phyloP scores from a whole-genome alignment of 2,113 vertebrate species.

The Cheilinus undulatus region DNA sequence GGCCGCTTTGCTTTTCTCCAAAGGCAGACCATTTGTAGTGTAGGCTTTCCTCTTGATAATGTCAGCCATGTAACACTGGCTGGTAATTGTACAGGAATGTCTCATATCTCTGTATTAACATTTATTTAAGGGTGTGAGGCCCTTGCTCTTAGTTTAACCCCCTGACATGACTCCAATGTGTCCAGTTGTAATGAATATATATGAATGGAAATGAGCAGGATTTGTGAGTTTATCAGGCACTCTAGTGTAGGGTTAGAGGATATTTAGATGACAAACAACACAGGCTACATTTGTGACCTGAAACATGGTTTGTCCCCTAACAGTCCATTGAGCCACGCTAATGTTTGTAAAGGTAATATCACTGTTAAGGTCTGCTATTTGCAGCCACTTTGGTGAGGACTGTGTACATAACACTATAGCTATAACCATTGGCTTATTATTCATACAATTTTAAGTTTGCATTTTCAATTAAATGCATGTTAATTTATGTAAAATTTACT shows the following conservation, averaged over 20 bases:
- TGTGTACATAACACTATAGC: neutral
- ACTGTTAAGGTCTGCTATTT: slow-evolving; percentile 1
- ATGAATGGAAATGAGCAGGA: slow-evolving; percentile 15
- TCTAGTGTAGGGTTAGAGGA: neutral
- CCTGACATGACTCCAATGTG: slow-evolving; percentile 36
- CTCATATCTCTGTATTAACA: slow-evolving; percentile 75
- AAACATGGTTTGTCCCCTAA: slow-evolving; percentile 28
- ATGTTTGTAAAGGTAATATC: neutral
- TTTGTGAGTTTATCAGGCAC: slow-evolving; percentile 22
- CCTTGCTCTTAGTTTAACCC: slow-evolving; percentile 62
- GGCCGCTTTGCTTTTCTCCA: slow-evolving; percentile 65
- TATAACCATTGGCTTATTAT: slow-evolving; percentile 2
- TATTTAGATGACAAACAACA: slow-evolving; percentile 22
- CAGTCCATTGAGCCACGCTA: slow-evolving; percentile 28
- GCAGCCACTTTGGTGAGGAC: neutral
- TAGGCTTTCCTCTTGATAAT: slow-evolving; percentile 76
- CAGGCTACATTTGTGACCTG: slow-evolving; percentile 35
- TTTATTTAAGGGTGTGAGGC: slow-evolving; percentile 72
- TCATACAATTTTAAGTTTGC: slow-evolving; percentile 2
- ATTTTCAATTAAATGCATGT: slow-evolving; percentile 8
- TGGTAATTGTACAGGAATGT: slow-evolving; percentile 71
- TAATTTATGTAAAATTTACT: slow-evolving; percentile 21
- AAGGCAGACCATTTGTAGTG: slow-evolving; percentile 61
- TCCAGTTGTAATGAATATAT: slow-evolving; percentile 41
- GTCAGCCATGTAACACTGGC: slow-evolving; percentile 70